Base-by-base conservation (phyloP, 2,888 invertebrate genomes). In the Heliothis peltigera region DNA sequence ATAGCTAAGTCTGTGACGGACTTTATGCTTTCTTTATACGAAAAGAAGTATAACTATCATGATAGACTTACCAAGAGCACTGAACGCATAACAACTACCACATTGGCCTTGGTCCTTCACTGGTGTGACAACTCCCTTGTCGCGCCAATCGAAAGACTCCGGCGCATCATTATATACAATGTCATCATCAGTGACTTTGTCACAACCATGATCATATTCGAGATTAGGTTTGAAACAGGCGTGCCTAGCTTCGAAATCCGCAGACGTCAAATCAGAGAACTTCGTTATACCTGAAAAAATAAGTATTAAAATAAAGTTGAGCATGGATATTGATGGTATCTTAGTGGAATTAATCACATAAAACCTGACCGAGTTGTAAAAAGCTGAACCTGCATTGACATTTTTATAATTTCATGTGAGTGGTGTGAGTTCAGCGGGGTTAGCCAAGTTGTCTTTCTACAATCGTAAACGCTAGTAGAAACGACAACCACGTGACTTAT, bases 61-160 rank as follows among this genome's bases (percentile, higher is more conserved):
- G 7, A 25, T 25, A 8, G 2, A 59, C 68, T 63, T 52, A 84
- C 86, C 85, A 47, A 56, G 54, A 1, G 76, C 15, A 59, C 82
- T 80, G 51, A 86, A 87, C 39, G 98, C 96, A 98, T 97, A 98
- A 91, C 98, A 98, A 39, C 97, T 97, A 25, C 98, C 98, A 87
- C 98, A 98, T 54, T 90, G 89, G 19, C 96, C 96, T 93, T 98
- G 98, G 91, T 98, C 95, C 86, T 98, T 98, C 18, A 98, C 95
- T 0, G 92, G 93, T 0, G 98, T 98, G 2, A 98, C 98, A 19
- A 97, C 97, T 5, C 97, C 97, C 43, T 96, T 86, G 1, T 91
- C 77, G 71, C 98, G 96, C 98, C 98, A 98, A 87, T 98, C 98
- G 2, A 80, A 79, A 0, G 64, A 54, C 4, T 79, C 77, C 0